Conservation (phyloP, 2,888 invertebrate genomes). For the Tachina grossa region DNA sequence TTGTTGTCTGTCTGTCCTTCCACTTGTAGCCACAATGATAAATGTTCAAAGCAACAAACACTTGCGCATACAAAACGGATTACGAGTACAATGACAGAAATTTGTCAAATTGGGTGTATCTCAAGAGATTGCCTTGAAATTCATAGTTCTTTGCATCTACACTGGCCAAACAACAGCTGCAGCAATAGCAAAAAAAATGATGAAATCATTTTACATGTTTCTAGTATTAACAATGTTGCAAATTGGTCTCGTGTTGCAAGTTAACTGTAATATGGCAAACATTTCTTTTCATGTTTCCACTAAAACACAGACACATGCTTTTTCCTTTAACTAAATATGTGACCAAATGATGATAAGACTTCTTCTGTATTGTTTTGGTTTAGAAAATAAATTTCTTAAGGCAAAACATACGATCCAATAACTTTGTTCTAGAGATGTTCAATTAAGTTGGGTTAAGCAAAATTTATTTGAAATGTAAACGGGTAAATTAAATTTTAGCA, state of each 20-base stretch:
- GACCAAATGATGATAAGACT: not conserved
- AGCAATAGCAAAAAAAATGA: slow-evolving; percentile 14
- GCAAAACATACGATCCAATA: too few relatives aligned
- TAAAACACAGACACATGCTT: not conserved
- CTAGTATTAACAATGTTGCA: slow-evolving; percentile 61
- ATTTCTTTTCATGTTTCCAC: slow-evolving; percentile 1
- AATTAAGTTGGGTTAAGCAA: too few relatives aligned
- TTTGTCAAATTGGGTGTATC: slow-evolving; percentile 64
- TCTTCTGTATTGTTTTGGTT: too few relatives aligned
- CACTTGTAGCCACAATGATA: slow-evolving; percentile 60
- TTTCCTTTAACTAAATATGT: not conserved
- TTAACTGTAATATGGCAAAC: slow-evolving; percentile 53
- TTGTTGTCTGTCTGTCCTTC: slow-evolving; percentile 15
- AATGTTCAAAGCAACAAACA: slow-evolving; percentile 51
- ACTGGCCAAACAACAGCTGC: not conserved
- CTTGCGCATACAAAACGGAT: slow-evolving; percentile 43
- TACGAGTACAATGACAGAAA: slow-evolving; percentile 57
- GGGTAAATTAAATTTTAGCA: too few relatives aligned
- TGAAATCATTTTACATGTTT: slow-evolving; percentile 56
- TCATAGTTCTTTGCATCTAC: not conserved
- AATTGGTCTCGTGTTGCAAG: slow-evolving; percentile 68
- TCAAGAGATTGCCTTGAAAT: slow-evolving; percentile 58
- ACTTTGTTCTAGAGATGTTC: too few relatives aligned
- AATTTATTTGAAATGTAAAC: too few relatives aligned
- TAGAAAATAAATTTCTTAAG: too few relatives aligned